Base-by-base conservation (phyloP, 2,888 invertebrate species). In the Andrena chrysosceles region DNA sequence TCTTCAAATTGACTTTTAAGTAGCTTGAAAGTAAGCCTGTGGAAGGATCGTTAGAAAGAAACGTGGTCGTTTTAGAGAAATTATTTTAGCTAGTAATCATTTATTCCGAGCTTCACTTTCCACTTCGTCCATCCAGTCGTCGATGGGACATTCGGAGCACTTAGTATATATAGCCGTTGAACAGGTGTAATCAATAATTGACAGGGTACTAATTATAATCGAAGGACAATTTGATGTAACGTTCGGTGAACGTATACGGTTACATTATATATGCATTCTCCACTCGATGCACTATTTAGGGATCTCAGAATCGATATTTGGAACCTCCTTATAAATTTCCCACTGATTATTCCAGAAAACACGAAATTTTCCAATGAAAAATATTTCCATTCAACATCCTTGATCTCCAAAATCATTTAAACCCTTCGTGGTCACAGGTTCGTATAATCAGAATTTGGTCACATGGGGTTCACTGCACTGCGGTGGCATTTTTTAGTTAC, bases 141-240 rank as follows among this genome's bases (percentile, higher is more conserved):
- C 23, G 13, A 4, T 33, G 26, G 8, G 8, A 62, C 31, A 35
- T 35, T 62, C 20, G 35, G 20, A 1, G 29, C 10, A 16, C 16
- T 59, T 29, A 42, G 16, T 26, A 29, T 62, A 23, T n/a, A 13
- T 35, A 35, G 3, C 1, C 20, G 35, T 23, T 3, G 20, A 62
- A 35, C 62, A 62, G 35, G 8, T 35, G 62, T 35, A 35, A 62
- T 62, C 62, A n/a, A 62, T 62, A 62, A 62, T n/a, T 62, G 35
- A 31, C 20, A 35, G 16, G 4, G 31, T 0, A n/a, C 16, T 62
- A 62, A 62, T 62, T 62, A 62, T 62, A 62, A 20, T 23, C 62
- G 33, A 62, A 35, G 62, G 62, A 20, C 35, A 35, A n/a, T 7
- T 60, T 16, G 31, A 4, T 35, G 20, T 20, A 62, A 35, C 35